Base-by-base conservation (phyloP, 2,888 invertebrate genomes). In the Latrodectus elegans region DNA sequence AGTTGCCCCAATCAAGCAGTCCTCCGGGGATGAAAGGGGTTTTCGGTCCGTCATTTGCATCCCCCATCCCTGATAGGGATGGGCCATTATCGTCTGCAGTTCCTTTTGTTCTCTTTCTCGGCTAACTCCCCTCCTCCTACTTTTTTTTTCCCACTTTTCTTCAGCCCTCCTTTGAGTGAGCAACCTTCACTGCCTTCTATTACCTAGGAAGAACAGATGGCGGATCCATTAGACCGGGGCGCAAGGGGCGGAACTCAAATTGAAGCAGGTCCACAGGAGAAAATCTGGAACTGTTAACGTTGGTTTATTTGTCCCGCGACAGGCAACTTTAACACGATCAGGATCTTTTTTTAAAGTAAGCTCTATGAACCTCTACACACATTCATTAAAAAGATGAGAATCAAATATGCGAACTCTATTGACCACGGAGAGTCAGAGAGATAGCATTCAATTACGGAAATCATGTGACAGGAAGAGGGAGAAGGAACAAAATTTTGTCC, bases 61-160 rank as follows among this genome's bases (percentile, higher is more conserved):
- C 70, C 75, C 75, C 82, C 68, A 68, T 70, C 55, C 68, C 75
- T 82, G 82, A 82, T 82, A 82, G 75, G 68, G 75, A 55, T 67
- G 38, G 82, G 82, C 82, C 75, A 82, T 82, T 82, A 82, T 75
- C 82, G 82, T 82, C 82, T 75, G 82, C 82, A 82, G 75, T 82
- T 82, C 75, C 82, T 82, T 82, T 82, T 82, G 82, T 82, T 75
- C 82, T 82, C 70, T 70, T 67, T 74, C 68, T 49, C 75, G 82
- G 70, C 70, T 76, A 76, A 70, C 82, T 51, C 64, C 78, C 80
- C 64, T 26, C 64, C 67, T 38, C 72, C 15, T 52, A 74, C 15
- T 74, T 60, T 64, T 67, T n/a, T 67, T 79, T 15, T 71, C 53
- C 12, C 60, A 12, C n/a, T 60, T 64, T 55, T 71, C 64, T 49